Conservation (phyloP, 1,140 invertebrate genomes). For the Lordiphosa mommai region DNA sequence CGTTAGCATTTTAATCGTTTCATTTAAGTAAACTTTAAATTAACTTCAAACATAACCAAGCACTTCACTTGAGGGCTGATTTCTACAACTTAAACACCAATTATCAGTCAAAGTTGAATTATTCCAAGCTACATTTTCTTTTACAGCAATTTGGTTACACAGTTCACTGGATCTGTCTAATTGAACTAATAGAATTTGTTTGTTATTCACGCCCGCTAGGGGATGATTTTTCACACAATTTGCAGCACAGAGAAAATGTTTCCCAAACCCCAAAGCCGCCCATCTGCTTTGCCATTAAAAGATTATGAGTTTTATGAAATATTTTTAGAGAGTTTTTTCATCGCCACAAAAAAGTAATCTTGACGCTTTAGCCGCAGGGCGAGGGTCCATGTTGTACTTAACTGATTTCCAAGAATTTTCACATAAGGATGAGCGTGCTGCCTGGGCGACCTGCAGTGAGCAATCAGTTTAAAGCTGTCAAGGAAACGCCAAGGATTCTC, state of each 20-base stretch:
- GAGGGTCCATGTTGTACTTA: slow-evolving; percentile 58
- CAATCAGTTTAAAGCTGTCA: slow-evolving; percentile 76
- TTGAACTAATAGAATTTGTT: slow-evolving; percentile 62
- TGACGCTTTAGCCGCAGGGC: slow-evolving; percentile 41
- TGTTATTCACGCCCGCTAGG: slow-evolving; percentile 34
- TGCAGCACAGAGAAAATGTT: neutral
- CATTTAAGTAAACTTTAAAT: too few species aligned
- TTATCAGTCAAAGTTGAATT: too few species aligned
- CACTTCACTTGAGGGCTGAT: too few species aligned
- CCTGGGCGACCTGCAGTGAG: slow-evolving; percentile 7
- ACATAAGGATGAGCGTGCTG: slow-evolving; percentile 12
- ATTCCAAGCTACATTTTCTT: too few species aligned
- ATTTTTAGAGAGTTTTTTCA: slow-evolving; percentile 46
- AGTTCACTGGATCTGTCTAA: slow-evolving; percentile 38
- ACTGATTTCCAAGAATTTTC: slow-evolving; percentile 66
- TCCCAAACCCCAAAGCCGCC: neutral
- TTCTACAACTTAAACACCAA: too few species aligned
- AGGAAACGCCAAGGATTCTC: slow-evolving; percentile 48
- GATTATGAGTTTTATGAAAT: slow-evolving; percentile 52
- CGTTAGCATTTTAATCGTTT: too few species aligned
- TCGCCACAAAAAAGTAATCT: slow-evolving; percentile 53
- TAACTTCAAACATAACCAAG: too few species aligned
- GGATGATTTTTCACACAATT: slow-evolving; percentile 35
- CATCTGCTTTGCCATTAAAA: slow-evolving; percentile 36
- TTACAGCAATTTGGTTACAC: too few species aligned